Percentiles rank a stretch among this genome's conserved stretches.
phyloP scores from a whole-genome alignment of 2,113 vertebrate genomes.

The Sander lucioperca region DNA sequence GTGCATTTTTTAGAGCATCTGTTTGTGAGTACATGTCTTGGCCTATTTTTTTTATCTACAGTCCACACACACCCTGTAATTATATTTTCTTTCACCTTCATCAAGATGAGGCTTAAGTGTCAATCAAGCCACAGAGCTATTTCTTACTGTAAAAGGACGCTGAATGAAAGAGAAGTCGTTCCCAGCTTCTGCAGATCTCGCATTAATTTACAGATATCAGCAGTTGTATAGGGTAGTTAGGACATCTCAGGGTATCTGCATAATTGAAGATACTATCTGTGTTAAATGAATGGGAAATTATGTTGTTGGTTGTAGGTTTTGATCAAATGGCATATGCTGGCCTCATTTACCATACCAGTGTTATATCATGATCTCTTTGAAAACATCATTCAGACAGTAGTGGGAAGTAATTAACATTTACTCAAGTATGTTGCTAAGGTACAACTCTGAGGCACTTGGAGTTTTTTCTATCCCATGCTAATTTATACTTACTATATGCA shows the following conservation, averaged over 20 bases:
- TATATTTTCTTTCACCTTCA: slow-evolving; percentile 35
- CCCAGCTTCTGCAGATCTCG: slow-evolving; percentile 33
- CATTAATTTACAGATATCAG: slow-evolving; percentile 40
- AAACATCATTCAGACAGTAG: slow-evolving; percentile 17
- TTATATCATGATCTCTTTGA: not conserved
- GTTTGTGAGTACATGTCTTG: slow-evolving; percentile 15
- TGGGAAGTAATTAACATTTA: slow-evolving; percentile 14
- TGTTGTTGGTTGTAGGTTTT: slow-evolving; percentile 34
- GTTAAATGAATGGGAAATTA: slow-evolving; percentile 44
- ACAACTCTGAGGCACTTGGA: not conserved
- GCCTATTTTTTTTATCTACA: slow-evolving; percentile 32
- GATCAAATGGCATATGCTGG: slow-evolving; percentile 27
- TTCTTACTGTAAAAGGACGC: slow-evolving; percentile 15
- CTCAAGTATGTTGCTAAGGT: not conserved
- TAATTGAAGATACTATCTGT: slow-evolving; percentile 75
- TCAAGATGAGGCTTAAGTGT: slow-evolving; percentile 38
- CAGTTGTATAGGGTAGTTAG: slow-evolving; percentile 73
- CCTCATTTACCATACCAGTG: slow-evolving; percentile 20
- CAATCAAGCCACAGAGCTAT: not conserved
- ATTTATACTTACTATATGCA: not conserved
- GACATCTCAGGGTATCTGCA: slow-evolving; percentile 55
- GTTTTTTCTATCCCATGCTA: not conserved
- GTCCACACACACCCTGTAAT: slow-evolving; percentile 10
- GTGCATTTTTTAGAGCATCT: slow-evolving; percentile 34
- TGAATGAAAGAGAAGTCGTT: slow-evolving; percentile 31